phyloP scores from a whole-genome alignment of 1,140 invertebrate genomes.

The Acromyrmex heyeri region DNA sequence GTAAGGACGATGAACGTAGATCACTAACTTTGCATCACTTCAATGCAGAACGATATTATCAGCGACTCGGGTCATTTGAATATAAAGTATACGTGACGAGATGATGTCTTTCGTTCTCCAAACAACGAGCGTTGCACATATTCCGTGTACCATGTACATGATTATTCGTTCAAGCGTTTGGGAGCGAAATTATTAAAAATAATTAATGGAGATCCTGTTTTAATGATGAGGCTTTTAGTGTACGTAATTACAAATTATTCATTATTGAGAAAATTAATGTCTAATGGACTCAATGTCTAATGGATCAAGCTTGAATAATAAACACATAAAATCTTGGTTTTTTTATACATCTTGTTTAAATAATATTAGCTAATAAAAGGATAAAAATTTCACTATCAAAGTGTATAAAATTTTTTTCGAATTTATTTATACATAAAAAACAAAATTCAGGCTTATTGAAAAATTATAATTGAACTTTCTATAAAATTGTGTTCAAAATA shows the following conservation, averaged over 20 bases:
- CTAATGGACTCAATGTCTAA: neutral
- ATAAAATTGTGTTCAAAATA: neutral
- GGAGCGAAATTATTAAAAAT: neutral
- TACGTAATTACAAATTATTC: neutral
- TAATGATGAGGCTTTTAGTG: neutral
- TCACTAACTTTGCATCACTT: constrained; percentile 41
- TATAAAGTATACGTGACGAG: constrained; percentile 37
- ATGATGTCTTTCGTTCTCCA: constrained; percentile 2
- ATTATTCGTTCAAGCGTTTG: neutral
- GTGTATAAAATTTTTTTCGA: neutral
- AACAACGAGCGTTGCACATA: constrained; percentile 4
- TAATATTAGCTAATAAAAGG: neutral
- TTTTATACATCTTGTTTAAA: neutral
- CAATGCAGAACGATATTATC: constrained; percentile 17
- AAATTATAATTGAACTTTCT: neutral
- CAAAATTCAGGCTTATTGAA: neutral
- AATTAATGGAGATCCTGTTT: neutral
- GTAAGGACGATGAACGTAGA: constrained; percentile 51
- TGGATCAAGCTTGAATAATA: neutral
- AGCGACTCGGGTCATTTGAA: constrained; percentile 37
- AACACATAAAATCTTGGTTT: neutral
- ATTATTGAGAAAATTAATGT: neutral
- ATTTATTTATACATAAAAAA: neutral
- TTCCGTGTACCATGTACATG: neutral
- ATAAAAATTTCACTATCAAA: neutral